These are phyloP conservation scores for Drosophila erecta DNA, from an alignment of 1,140 invertebrate genomes.

Conservation along the genomic window DNA sequence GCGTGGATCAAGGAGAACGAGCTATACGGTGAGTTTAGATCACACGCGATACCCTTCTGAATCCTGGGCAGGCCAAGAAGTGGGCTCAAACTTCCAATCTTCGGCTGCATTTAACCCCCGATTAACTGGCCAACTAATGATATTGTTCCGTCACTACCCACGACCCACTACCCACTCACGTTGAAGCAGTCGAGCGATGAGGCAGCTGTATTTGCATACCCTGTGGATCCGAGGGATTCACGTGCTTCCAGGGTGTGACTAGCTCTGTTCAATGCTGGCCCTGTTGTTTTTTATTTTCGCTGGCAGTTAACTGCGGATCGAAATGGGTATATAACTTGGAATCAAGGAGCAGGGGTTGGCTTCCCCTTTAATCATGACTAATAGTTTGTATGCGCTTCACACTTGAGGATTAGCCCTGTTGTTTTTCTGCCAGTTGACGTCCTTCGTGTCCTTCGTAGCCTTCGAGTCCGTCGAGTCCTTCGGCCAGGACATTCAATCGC, in stretches of 20 bases:
- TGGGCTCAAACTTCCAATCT: neutral
- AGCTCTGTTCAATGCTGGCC: constrained; percentile 9
- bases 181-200: constrained; percentile 28
- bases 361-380: constrained; percentile 73
- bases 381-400: constrained; percentile 82
- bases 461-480: constrained; percentile 19
- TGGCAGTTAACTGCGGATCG: neutral
- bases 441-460: constrained; percentile 23
- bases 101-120: constrained; percentile 4
- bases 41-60: neutral
- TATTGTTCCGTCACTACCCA: constrained; percentile 57
- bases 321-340: constrained; percentile 9
- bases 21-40: constrained; percentile 68
- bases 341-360: neutral
- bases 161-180: neutral
- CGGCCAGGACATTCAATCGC: constrained; percentile 39
- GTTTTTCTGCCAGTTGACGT: constrained; percentile 1
- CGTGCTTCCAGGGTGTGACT: constrained; percentile 26
- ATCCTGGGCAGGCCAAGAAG: no score
- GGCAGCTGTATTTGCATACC: constrained; percentile 78
- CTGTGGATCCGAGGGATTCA: constrained; percentile 5
- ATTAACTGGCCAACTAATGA: constrained; percentile 33
- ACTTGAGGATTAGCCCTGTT: constrained; percentile 72
- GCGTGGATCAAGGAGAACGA: constrained; percentile 84
- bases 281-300: neutral